Conservation (phyloP, 2,113 vertebrate genomes). For the Nothobranchius furzeri region DNA sequence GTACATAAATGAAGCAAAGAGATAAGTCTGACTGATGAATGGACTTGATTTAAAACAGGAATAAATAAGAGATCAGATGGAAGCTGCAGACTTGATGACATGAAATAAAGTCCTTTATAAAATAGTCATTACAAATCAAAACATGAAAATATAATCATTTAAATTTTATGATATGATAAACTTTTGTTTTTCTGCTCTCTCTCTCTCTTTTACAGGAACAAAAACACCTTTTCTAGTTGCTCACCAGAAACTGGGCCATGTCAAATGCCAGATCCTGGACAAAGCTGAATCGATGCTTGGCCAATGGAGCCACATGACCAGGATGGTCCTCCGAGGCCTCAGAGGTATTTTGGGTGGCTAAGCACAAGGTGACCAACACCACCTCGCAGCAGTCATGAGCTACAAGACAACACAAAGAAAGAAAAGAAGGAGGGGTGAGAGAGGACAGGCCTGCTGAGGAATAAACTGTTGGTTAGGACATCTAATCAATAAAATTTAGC, state of each 20-base stretch:
- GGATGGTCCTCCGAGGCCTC: slow-evolving; percentile 68
- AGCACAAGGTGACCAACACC: slow-evolving; percentile 88
- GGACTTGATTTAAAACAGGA: slow-evolving; percentile 24
- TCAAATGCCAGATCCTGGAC: slow-evolving; percentile 92
- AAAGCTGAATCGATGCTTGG: slow-evolving; percentile 86
- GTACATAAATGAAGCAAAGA: too few relatives aligned
- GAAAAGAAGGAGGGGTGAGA: background rate
- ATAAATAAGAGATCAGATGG: too few relatives aligned
- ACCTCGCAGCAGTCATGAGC: slow-evolving; percentile 94
- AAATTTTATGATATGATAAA: slow-evolving; percentile 10
- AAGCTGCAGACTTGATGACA: slow-evolving; percentile 8
- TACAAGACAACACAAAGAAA: slow-evolving; percentile 54
- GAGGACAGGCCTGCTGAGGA: background rate
- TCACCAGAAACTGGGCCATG: slow-evolving; percentile 91
- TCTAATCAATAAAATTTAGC: background rate
- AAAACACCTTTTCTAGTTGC: background rate
- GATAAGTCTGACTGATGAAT: slow-evolving; percentile 18
- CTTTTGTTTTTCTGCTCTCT: background rate
- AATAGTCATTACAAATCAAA: background rate
- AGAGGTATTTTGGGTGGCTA: slow-evolving; percentile 72
- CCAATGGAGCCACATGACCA: slow-evolving; percentile 73
- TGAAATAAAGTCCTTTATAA: background rate
- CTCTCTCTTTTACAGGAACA: slow-evolving; percentile 11
- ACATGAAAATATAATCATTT: background rate
- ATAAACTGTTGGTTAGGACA: background rate